phyloP scores from a whole-genome alignment of 37 sponge, comb jelly and placozoan genomes.

The Spongilla lacustris region DNA sequence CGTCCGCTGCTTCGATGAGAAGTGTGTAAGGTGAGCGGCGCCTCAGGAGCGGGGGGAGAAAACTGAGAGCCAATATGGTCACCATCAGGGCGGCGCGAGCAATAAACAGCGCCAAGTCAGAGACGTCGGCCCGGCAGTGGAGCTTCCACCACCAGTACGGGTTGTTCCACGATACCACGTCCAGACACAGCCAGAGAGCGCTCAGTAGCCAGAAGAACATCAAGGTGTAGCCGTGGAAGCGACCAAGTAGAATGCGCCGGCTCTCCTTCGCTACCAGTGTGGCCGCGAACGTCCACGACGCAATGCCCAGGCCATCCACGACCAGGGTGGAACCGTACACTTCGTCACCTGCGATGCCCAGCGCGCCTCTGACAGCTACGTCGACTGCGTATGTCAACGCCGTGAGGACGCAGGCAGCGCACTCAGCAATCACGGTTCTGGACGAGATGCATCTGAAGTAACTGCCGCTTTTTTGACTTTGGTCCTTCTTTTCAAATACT shows the following conservation, averaged over 20 bases:
- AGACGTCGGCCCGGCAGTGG: constrained; percentile 18
- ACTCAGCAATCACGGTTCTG: background rate
- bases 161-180: constrained; percentile 50
- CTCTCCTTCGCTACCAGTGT: constrained; percentile 26
- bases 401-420: constrained; percentile 7
- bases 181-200: constrained; percentile 40
- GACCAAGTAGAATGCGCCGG: background rate
- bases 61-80: constrained; percentile 22
- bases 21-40: constrained; percentile 12
- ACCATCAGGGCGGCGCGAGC: constrained; percentile 21
- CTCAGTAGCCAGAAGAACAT: constrained; percentile 62
- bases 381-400: constrained; percentile 42
- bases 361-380: constrained; percentile 29
- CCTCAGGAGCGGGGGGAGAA: constrained; percentile 30
- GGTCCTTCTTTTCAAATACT: constrained; percentile 25
- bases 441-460: background rate
- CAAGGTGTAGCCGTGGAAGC: constrained; percentile 32
- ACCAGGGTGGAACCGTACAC: constrained; percentile 70
- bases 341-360: constrained; percentile 37
- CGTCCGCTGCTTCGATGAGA: constrained; percentile 16
- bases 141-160: constrained; percentile 77
- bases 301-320: constrained; percentile 35
- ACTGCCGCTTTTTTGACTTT: background rate
- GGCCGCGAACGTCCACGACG: constrained; percentile 58
- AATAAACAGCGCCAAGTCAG: constrained; percentile 49